These are phyloP conservation scores for Climacteris rufus DNA, from an alignment of 2,113 vertebrate genomes.

Conservation along the genomic window DNA sequence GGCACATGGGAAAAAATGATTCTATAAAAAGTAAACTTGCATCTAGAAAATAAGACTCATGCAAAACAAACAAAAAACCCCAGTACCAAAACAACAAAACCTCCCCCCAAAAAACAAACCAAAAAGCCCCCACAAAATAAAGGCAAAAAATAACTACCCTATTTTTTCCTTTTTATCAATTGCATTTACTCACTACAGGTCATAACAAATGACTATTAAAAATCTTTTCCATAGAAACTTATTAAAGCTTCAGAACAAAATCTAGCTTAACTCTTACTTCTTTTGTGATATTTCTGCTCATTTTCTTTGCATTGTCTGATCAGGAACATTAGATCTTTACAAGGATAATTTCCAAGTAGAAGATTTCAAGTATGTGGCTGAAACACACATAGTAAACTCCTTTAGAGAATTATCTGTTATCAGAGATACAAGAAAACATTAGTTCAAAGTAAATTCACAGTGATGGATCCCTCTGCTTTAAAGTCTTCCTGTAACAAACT, in stretches of 20 bases:
- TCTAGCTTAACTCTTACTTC: background rate
- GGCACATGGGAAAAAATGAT: background rate
- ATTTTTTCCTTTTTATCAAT: background rate
- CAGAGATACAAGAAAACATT: background rate
- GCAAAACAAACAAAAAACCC: background rate
- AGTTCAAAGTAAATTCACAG: background rate
- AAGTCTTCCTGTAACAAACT: background rate
- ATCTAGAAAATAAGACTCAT: background rate
- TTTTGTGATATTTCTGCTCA: background rate
- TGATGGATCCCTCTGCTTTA: background rate
- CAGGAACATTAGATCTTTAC: background rate
- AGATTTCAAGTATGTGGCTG: background rate
- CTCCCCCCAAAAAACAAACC: background rate
- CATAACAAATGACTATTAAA: background rate
- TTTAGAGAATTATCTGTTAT: background rate
- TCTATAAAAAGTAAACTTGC: background rate
- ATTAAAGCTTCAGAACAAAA: background rate
- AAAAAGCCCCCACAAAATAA: fast-evolving
- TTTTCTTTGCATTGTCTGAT: background rate
- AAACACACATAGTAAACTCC: background rate
- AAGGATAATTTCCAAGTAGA: background rate
- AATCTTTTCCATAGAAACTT: background rate
- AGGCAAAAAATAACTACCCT: fast-evolving
- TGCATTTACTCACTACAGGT: background rate
- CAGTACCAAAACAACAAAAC: background rate